Evolutionary conservation across 2,113 vertebrate species (phyloP).

Genomic region (Embiotoca jacksoni): DNA sequence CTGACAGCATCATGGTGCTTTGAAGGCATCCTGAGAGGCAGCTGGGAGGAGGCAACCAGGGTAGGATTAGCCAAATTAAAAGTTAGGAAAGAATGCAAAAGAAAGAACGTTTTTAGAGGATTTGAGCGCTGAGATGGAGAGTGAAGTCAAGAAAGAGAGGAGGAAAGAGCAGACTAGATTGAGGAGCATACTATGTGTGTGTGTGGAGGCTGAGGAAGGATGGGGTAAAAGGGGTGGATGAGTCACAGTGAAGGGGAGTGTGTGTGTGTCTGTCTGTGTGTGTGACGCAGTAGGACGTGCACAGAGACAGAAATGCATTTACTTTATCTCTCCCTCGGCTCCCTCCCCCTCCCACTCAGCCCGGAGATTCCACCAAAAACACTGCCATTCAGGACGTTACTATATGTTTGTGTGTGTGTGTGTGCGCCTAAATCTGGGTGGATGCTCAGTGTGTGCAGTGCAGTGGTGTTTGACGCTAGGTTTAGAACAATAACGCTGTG

Average conservation of each 20-base stretch:
- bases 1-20: constrained; percentile 21
- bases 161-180: neutral
- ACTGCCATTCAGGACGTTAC: neutral
- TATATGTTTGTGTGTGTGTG: constrained; percentile 20
- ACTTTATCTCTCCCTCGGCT: neutral
- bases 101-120: constrained; percentile 12
- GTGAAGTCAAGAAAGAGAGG: neutral
- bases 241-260: constrained; percentile 21
- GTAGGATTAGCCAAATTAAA: constrained; percentile 8
- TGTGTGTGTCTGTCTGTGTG: neutral
- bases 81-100: neutral
- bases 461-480: neutral
- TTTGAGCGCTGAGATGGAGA: neutral
- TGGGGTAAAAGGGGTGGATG: constrained; percentile 15
- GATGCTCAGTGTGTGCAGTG: neutral
- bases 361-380: constrained; percentile 19
- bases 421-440: neutral
- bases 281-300: constrained; percentile 59
- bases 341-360: constrained; percentile 29
- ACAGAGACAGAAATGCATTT: constrained; percentile 53
- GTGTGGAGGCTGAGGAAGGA: constrained; percentile 2
- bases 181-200: constrained; percentile 3
- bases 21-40: constrained; percentile 28
- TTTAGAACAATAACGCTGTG: constrained; percentile 1
- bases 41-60: constrained; percentile 8